These are phyloP conservation scores for Enchytraeus crypticus DNA, from an alignment of 2,888 invertebrate species.

Conservation along the genomic window DNA sequence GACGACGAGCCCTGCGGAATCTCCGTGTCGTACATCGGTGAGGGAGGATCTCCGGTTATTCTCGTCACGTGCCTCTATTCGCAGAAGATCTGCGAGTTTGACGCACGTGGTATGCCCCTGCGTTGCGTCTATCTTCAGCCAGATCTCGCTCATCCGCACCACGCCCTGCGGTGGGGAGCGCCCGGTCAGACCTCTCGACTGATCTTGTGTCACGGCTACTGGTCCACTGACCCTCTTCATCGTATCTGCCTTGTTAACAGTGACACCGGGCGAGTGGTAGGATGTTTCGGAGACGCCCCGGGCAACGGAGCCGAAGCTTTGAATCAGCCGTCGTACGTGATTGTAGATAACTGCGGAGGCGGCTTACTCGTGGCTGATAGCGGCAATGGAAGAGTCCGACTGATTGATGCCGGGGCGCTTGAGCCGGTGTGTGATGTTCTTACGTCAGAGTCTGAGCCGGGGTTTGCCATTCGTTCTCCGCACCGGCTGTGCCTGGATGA, in stretches of 20 bases:
- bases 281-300: background rate
- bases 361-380: background rate
- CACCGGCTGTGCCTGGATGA: conserved; percentile 2
- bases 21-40: background rate
- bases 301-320: background rate
- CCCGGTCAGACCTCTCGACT: background rate
- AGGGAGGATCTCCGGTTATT: background rate
- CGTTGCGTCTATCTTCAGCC: conserved; percentile 1
- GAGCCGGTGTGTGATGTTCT: background rate
- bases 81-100: conserved; percentile 1
- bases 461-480: background rate
- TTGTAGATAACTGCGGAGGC: background rate
- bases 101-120: background rate
- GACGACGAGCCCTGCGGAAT: conserved; percentile 3
- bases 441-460: background rate
- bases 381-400: background rate
- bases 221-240: conserved; percentile 2
- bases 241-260: background rate
- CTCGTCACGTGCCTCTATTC: conserved; percentile 3
- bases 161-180: background rate
- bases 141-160: conserved; percentile 3
- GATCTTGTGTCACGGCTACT: conserved; percentile 3
- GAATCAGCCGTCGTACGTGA: conserved; percentile 2
- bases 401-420: background rate
- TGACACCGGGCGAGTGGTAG: background rate